phyloP scores from a whole-genome alignment of 1,140 invertebrate species.

The Paraescarpia echinospica region DNA sequence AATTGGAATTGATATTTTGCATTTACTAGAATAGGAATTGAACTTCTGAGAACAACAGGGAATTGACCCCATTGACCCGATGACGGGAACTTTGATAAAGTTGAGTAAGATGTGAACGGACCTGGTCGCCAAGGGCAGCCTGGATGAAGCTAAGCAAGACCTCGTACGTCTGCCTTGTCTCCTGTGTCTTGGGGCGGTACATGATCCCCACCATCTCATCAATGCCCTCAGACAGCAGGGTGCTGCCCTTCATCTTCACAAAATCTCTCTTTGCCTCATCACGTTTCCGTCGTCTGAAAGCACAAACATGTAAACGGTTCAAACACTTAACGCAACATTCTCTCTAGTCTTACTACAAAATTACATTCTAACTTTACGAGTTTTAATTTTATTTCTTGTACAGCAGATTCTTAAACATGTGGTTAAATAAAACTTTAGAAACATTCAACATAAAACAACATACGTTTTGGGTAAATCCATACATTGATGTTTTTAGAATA shows the following conservation, averaged over 20 bases:
- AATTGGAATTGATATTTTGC: no score
- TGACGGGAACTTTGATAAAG: no score
- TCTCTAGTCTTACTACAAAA: not conserved
- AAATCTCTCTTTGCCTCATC: constrained; percentile 92
- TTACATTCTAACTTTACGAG: not conserved
- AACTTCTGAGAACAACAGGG: no score
- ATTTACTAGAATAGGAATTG: no score
- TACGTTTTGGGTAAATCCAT: no score
- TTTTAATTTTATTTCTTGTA: no score
- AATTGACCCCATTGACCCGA: no score
- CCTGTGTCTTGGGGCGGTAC: constrained; percentile 95
- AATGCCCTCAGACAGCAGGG: constrained; percentile 82
- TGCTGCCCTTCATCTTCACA: constrained; percentile 82
- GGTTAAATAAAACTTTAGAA: no score
- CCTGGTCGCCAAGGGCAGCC: constrained; percentile 94
- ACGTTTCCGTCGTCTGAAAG: constrained; percentile 49
- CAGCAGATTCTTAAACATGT: no score
- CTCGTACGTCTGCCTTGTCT: constrained; percentile 96
- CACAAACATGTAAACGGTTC: constrained; percentile 15
- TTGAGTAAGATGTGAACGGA: constrained; percentile 35
- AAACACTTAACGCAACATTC: not conserved
- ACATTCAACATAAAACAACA: no score
- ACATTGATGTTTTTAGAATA: no score
- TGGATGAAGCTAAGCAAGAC: constrained; percentile 77
- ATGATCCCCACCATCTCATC: constrained; percentile 92